Evolutionary conservation across 2,888 invertebrate genomes (phyloP), one percentile per base, ranked within the genome.

Genomic region (Aphodius sticticus): DNA sequence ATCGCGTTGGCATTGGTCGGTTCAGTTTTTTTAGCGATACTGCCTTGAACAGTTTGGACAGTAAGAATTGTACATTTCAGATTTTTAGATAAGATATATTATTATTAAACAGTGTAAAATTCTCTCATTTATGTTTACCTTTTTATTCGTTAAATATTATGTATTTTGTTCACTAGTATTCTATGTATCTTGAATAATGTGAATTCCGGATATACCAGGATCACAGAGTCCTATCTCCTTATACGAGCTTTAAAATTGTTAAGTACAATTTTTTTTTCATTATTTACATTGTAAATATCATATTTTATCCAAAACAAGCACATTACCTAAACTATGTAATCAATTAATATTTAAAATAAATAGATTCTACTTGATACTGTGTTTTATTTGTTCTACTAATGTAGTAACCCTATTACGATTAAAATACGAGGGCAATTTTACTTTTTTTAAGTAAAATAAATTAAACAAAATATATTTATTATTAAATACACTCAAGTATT

Each of bases 281-380:
- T 88, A 87, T 87, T 82, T 88, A 88, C 89, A 89, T 88, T 89
- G 89, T 89, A 89, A 87, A 89, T 89, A 89, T 86, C 89, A 89
- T 89, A 88, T 87, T 89, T 89, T 89, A 89, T 88, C 88, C 87
- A 87, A 87, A 88, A 87, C 88, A 77, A 77, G 89, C 89, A 89
- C 89, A 88, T 87, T 88, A 88, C 87, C 88, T 88, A 89, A 89
- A 88, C 89, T 89, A 89, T 90, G 89, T 90, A 90, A 89, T 89
- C 90, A 87, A 89, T 88, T 89, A 89, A 88, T 89, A 89, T 89
- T 88, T 88, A 89, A 89, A 88, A 84, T 85, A 89, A 89, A 89
- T 89, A 89, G 89, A 89, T 88, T 89, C 89, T 89, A 89, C 87
- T 86, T 79, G 74, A 77, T 37, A 72, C 38, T 15, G 53, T 74